Percentiles rank a stretch among this genome's conserved stretches.
phyloP scores from a whole-genome alignment of 2,888 invertebrate species.

The Hanleya hanleyi region DNA sequence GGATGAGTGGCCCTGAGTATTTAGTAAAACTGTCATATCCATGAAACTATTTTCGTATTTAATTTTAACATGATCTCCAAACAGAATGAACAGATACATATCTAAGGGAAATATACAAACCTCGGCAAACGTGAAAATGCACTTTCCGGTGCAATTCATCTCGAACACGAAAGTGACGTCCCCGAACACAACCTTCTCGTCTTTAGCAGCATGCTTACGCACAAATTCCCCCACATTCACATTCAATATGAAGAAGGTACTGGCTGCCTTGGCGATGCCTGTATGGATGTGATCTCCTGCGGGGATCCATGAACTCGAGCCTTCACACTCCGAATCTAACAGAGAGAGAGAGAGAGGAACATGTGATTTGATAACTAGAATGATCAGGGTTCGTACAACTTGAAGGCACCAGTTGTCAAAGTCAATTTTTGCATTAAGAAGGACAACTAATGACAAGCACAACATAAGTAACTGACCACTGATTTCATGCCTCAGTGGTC shows the following conservation, averaged over 20 bases:
- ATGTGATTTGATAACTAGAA: no score
- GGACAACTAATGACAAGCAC: no score
- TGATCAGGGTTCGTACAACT: no score
- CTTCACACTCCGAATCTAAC: constrained; percentile 64
- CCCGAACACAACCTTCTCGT: constrained; percentile 74
- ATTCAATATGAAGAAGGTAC: constrained; percentile 75
- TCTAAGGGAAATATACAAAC: constrained; percentile 54
- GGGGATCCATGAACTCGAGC: constrained; percentile 75
- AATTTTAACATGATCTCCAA: not conserved
- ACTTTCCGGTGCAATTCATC: constrained; percentile 74
- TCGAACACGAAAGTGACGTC: constrained; percentile 76
- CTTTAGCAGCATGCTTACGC: constrained; percentile 75
- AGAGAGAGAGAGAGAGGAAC: no score
- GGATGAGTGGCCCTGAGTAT: no score
- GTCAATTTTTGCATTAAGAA: no score
- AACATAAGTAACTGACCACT: no score
- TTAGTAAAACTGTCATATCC: no score
- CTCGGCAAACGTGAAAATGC: constrained; percentile 77
- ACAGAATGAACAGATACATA: not conserved
- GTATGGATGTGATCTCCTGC: constrained; percentile 75
- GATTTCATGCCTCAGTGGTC: no score
- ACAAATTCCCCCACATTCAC: constrained; percentile 74
- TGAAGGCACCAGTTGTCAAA: no score
- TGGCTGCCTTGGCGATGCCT: constrained; percentile 75
- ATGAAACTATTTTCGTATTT: no score